These are phyloP conservation scores for Caenorhabditis uteleia DNA, from an alignment of 2,888 invertebrate genomes.

Conservation along the genomic window DNA sequence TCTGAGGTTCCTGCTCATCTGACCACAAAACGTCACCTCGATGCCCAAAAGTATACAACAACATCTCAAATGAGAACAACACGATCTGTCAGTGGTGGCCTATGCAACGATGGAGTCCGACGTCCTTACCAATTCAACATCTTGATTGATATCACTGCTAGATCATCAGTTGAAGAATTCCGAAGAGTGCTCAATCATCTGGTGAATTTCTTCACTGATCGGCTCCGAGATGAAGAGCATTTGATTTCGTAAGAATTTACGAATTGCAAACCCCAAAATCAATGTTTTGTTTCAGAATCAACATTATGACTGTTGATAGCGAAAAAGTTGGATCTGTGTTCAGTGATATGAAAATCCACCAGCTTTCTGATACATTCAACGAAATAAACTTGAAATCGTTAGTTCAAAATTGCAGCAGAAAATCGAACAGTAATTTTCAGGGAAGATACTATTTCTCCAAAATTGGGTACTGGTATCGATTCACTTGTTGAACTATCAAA, in stretches of 20 bases:
- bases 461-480: conserved; percentile 58
- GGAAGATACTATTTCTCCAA: conserved; percentile 57
- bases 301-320: conserved; percentile 60
- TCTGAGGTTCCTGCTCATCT: conserved; percentile 24
- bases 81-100: conserved; percentile 49
- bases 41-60: conserved; percentile 31
- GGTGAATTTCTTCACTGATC: conserved; percentile 48
- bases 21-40: conserved; percentile 43
- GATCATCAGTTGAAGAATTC: conserved; percentile 55
- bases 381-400: conserved; percentile 9
- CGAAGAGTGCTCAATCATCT: conserved; percentile 47
- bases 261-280: not conserved
- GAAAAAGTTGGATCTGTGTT: conserved; percentile 45
- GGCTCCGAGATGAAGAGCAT: conserved; percentile 47
- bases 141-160: conserved; percentile 57
- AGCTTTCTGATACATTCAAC: conserved; percentile 27
- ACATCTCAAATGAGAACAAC: conserved; percentile 51
- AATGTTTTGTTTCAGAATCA: conserved; percentile 36
- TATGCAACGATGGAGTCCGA: conserved; percentile 61
- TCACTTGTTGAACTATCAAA: conserved; percentile 52
- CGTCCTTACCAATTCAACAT: conserved; percentile 60
- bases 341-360: conserved; percentile 17
- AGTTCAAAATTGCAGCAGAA: not conserved
- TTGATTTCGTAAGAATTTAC: conserved; percentile 22
- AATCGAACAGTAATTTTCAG: conserved; percentile 17